Base-by-base conservation (phyloP, 1,140 invertebrate genomes). In the Bombus confusus region DNA sequence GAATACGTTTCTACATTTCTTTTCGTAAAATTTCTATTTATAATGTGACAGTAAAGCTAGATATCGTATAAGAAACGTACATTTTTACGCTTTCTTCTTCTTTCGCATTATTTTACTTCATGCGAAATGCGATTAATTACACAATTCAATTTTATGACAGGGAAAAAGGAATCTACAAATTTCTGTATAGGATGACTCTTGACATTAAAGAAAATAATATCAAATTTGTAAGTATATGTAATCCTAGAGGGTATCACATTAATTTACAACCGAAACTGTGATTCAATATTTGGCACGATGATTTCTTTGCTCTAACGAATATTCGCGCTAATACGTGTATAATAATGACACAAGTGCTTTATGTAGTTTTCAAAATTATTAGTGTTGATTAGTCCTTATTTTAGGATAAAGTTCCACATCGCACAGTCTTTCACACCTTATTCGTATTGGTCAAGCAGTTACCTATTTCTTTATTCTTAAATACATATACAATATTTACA, bases 401-500 rank as follows among this genome's bases (percentile, higher is more conserved):
- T n/a, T 62, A 62, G 28, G 25, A 4, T 28, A n/a, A 1, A 62
- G 2, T 69, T 69, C 22, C 18, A 69, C 18, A 39, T 25, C 37
- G 25, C 4, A 25, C 22, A 69, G 25, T 39, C 22, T 76, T 28
- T 22, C 25, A 5, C 74, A 39, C 25, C 28, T 81, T 72, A 81
- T 73, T 72, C 18, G 59, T 91, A 88, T 92, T 92, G 91, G 89
- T 92, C 91, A 91, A 91, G 89, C 88, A 62, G 76, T 82, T 41
- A 59, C 74, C 80, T 85, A 86, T 39, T 81, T 87, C 71, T 89
- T 91, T 91, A 90, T 80, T 88, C 83, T 77, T 88, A 83, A 72
- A 89, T 92, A 22, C 90, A 34, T 34, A 52, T 62, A 92, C 90
- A 92, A 71, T 92, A 92, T 92, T 89, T 92, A 91, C 91, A 92